These are phyloP conservation scores for Parelbella ahira DNA, from an alignment of 2,888 invertebrate genomes.

Conservation along the genomic window DNA sequence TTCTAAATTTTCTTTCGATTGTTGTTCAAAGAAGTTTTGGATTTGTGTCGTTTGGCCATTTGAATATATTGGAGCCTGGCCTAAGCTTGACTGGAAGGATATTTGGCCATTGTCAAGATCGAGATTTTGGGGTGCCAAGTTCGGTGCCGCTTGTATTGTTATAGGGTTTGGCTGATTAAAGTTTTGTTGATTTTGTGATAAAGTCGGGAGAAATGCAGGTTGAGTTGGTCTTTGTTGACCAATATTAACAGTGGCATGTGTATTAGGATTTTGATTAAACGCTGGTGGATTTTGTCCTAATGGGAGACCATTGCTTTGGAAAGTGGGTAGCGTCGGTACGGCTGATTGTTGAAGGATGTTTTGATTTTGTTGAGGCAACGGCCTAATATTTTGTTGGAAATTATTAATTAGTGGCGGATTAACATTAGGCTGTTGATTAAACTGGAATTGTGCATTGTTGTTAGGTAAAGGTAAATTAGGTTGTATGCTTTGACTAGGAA, in stretches of 20 bases:
- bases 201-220: slow-evolving; percentile 61
- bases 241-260: slow-evolving; percentile 47
- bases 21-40: slow-evolving; percentile 80
- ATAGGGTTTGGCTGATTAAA: slow-evolving; percentile 65
- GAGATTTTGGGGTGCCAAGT: slow-evolving; percentile 59
- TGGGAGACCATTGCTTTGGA: slow-evolving; percentile 50
- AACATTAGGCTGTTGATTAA: slow-evolving; percentile 45
- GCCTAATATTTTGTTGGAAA: slow-evolving; percentile 52
- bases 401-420: slow-evolving; percentile 45
- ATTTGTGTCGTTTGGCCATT: slow-evolving; percentile 77
- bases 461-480: slow-evolving; percentile 41
- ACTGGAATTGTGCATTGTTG: slow-evolving; percentile 49
- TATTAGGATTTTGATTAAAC: slow-evolving; percentile 49
- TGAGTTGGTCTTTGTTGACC: slow-evolving; percentile 65
- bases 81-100: slow-evolving; percentile 59
- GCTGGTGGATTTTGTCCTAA: slow-evolving; percentile 50
- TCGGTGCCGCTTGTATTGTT: slow-evolving; percentile 70
- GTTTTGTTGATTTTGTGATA: slow-evolving; percentile 53
- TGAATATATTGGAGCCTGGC: slow-evolving; percentile 66
- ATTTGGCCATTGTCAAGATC: slow-evolving; percentile 59
- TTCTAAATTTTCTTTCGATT: slow-evolving; percentile 82
- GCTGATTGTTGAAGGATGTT: slow-evolving; percentile 53
- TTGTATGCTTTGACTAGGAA: slow-evolving; percentile 49
- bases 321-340: slow-evolving; percentile 58
- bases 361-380: slow-evolving; percentile 47